Percentiles rank a stretch among this genome's conserved stretches.
Conservation (phyloP, 1,140 invertebrate genomes). For the Panagrolaimus sp. region DNA sequence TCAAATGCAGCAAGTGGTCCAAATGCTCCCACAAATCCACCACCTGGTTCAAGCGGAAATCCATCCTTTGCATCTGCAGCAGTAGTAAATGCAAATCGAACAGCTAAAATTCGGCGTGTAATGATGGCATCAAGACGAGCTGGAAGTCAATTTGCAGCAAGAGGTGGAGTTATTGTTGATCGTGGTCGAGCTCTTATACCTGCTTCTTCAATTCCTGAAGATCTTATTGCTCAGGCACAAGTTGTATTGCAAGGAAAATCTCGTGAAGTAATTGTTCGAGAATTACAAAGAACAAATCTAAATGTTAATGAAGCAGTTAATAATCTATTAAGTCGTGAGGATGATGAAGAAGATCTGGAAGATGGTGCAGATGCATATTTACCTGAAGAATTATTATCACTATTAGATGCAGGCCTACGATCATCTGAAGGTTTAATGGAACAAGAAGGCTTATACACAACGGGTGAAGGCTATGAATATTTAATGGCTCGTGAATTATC, state of each 20-base stretch:
- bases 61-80: no score
- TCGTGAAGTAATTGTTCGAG: constrained; percentile 90
- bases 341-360: constrained; percentile 71
- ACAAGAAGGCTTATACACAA: constrained; percentile 90
- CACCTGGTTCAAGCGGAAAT: no score
- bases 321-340: constrained; percentile 92
- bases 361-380: constrained; percentile 51
- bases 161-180: constrained; percentile 34
- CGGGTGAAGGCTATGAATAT: constrained; percentile 89
- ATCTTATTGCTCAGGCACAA: constrained; percentile 61
- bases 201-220: constrained; percentile 64
- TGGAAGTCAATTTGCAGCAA: constrained; percentile 23
- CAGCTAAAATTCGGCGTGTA: constrained; percentile 52
- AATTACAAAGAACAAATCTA: constrained; percentile 81
- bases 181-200: constrained; percentile 60
- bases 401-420: constrained; percentile 76
- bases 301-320: constrained; percentile 99
- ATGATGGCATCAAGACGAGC: constrained; percentile 41
- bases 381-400: constrained; percentile 86
- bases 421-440: constrained; percentile 83
- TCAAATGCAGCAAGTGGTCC: no score
- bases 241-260: constrained; percentile 90
- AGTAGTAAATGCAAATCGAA: constrained; percentile 53
- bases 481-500: constrained; percentile 85
- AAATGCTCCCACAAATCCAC: no score